Percentiles rank a stretch among this genome's conserved stretches.
phyloP scores from a whole-genome alignment of 2,797 vertebrate species.

The Tinamus major region DNA sequence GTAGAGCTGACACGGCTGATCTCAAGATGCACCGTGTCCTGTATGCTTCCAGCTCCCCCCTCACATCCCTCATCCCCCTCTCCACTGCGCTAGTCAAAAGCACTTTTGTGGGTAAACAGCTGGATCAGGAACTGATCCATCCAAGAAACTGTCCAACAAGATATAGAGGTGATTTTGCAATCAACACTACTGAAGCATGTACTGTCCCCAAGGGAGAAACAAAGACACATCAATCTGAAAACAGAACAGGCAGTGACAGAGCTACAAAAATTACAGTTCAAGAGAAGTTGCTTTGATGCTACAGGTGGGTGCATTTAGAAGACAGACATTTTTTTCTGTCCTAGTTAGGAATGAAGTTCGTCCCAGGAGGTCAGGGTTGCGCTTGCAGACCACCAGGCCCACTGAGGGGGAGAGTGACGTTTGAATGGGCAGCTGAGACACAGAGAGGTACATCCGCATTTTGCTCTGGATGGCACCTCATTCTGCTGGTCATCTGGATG shows the following conservation, averaged over 20 bases:
- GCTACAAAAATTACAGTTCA: constrained; percentile 30
- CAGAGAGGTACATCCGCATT: background rate
- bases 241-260: constrained; percentile 14
- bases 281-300: constrained; percentile 23
- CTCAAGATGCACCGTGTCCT: background rate
- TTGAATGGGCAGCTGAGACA: background rate
- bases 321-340: background rate
- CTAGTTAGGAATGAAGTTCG: background rate
- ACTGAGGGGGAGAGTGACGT: background rate
- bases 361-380: background rate
- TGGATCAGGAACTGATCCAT: background rate
- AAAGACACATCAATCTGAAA: constrained; percentile 42
- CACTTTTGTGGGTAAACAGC: background rate
- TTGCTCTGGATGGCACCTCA: background rate
- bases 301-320: background rate
- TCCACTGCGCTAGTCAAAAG: background rate
- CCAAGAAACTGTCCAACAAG: constrained; percentile 19
- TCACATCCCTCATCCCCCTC: constrained; percentile 6
- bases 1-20: constrained; percentile 3
- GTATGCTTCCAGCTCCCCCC: constrained; percentile 2
- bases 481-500: background rate
- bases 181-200: constrained; percentile 7
- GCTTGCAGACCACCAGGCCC: background rate
- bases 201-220: constrained; percentile 23
- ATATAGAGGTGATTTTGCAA: constrained; percentile 36